Evolutionary conservation across 2,113 vertebrate genomes (phyloP).

Genomic region (Oostethus manadensis): DNA sequence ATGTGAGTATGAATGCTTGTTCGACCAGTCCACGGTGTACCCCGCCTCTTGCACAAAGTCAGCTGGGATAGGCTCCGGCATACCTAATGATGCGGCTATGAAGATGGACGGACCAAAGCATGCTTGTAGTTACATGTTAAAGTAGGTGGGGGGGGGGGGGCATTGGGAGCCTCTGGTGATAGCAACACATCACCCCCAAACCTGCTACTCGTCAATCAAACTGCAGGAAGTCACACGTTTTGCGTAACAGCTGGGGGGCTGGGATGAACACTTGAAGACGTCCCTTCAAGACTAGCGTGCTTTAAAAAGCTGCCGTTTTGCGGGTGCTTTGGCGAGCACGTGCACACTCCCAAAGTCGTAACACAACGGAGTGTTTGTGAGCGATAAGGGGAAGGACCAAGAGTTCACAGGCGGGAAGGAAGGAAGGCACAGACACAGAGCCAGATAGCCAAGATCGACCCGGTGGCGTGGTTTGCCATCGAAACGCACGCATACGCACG

Average conservation of each 20-base stretch:
- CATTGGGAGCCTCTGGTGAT: conserved; percentile 44
- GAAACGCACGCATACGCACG: conserved; percentile 4
- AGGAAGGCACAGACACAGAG: conserved; percentile 17
- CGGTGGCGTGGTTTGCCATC: conserved; percentile 13
- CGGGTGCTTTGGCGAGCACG: conserved; percentile 36
- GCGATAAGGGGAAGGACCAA: conserved; percentile 57
- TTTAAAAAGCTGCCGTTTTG: conserved; percentile 14
- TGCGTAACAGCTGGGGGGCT: conserved; percentile 12
- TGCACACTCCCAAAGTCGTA: conserved; percentile 26
- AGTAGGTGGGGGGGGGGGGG: conserved; percentile 4
- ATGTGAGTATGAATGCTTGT: no score
- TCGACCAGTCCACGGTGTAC: no score
- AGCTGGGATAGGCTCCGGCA: no score
- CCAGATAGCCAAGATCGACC: conserved; percentile 39
- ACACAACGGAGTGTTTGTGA: conserved; percentile 51
- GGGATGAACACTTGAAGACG: background rate
- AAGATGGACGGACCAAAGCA: no score
- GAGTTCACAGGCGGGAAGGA: conserved; percentile 15
- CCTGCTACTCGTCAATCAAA: conserved; percentile 42
- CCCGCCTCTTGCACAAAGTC: no score
- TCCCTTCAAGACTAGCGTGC: no score
- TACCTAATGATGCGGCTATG: no score
- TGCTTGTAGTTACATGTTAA: background rate
- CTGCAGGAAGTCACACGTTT: conserved; percentile 18
- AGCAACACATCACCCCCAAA: conserved; percentile 30